Evolutionary conservation across 2,888 invertebrate species (phyloP).

Genomic region (Pemphredon lugubris): DNA sequence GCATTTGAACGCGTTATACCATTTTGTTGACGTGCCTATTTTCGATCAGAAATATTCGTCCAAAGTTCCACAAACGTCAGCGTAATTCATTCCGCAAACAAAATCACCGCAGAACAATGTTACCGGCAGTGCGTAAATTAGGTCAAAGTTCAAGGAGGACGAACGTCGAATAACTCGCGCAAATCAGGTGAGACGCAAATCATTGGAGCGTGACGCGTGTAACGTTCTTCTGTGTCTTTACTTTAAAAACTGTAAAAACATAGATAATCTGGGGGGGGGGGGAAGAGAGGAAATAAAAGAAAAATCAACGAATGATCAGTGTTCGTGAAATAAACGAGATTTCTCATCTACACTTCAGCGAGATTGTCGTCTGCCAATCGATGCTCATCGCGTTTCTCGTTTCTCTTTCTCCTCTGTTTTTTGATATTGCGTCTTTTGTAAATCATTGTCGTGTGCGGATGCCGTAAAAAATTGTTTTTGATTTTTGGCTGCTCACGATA

Average conservation of each 20-base stretch:
- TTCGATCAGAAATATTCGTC: too few relatives aligned
- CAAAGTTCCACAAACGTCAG: too few relatives aligned
- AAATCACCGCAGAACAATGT: too few relatives aligned
- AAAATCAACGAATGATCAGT: too few relatives aligned
- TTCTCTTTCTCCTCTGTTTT: constrained; percentile 3
- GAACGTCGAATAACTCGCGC: constrained; percentile 12
- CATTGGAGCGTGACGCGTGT: too few relatives aligned
- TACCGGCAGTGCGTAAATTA: constrained; percentile 55
- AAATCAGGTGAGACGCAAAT: background rate
- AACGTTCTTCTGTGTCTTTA: too few relatives aligned
- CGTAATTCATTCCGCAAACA: too few relatives aligned
- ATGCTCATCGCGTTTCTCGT: constrained; percentile 1
- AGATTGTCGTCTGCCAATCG: constrained; percentile 25
- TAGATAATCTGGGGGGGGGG: too few relatives aligned
- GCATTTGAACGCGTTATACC: too few relatives aligned
- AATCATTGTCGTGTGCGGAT: constrained; percentile 41
- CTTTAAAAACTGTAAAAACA: too few relatives aligned
- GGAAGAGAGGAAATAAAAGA: too few relatives aligned
- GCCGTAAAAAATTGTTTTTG: constrained; percentile 68
- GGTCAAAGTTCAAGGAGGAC: constrained; percentile 45
- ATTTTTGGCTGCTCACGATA: constrained; percentile 60
- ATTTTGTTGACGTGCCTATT: too few relatives aligned
- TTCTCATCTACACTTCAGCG: background rate
- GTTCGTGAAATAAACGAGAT: background rate
- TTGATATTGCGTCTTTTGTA: constrained; percentile 44